These are phyloP conservation scores for Margaritifera margaritifera DNA, from an alignment of 2,888 invertebrate genomes.

Conservation along the genomic window DNA sequence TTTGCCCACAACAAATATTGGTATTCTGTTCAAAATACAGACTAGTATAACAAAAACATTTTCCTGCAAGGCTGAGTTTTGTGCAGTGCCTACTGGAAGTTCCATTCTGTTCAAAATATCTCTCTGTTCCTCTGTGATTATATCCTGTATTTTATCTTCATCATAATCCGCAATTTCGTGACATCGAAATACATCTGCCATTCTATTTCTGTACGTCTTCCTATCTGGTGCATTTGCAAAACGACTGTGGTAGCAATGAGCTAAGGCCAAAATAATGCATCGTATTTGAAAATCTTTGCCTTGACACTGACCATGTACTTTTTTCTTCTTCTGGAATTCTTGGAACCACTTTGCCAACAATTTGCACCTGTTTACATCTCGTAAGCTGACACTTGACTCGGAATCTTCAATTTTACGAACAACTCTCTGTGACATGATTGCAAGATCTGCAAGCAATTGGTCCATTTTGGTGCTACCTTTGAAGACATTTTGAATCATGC, in stretches of 20 bases:
- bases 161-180: background rate
- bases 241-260: constrained; percentile 39
- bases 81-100: constrained; percentile 45
- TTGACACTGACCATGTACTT: no score
- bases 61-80: constrained; percentile 49
- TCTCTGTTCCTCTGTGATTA: constrained; percentile 40
- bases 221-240: constrained; percentile 23
- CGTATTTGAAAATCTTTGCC: no score
- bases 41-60: constrained; percentile 55
- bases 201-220: constrained; percentile 18
- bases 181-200: constrained; percentile 13
- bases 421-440: constrained; percentile 29
- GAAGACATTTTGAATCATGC: constrained; percentile 24
- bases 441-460: constrained; percentile 14
- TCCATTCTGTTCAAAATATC: constrained; percentile 47
- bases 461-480: background rate
- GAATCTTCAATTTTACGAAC: constrained; percentile 15
- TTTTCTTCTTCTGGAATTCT: constrained; percentile 5
- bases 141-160: constrained; percentile 18
- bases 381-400: constrained; percentile 25
- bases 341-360: constrained; percentile 24
- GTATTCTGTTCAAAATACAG: constrained; percentile 51
- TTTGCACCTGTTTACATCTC: constrained; percentile 34
- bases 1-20: constrained; percentile 56
- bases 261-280: constrained; percentile 28